Conservation (phyloP, 2,113 vertebrate species). For the Mesoclemmys tuberculata region DNA sequence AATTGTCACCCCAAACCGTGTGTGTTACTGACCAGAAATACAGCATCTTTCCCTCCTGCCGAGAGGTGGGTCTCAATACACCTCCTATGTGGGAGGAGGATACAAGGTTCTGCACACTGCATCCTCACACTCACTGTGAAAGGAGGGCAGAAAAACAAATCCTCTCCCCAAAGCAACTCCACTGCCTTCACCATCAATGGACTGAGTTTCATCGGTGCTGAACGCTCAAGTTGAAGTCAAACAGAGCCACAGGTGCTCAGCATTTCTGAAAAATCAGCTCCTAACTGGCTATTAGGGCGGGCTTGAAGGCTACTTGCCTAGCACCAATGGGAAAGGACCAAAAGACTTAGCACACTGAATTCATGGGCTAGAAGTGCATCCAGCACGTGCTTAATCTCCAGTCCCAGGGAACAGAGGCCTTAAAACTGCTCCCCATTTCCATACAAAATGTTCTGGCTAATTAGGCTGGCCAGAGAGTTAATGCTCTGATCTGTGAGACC, state of each 20-base stretch:
- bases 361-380: not conserved
- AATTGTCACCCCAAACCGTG: not conserved
- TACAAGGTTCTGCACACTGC: not conserved
- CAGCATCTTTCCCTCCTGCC: not conserved
- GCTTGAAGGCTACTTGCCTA: not conserved
- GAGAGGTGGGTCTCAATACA: not conserved
- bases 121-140: accelerated
- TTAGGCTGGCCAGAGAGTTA: not conserved
- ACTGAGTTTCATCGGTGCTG: not conserved
- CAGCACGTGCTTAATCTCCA: accelerated
- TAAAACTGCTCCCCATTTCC: not conserved
- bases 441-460: not conserved
- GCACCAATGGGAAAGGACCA: not conserved
- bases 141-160: not conserved
- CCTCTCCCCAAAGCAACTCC: not conserved
- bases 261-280: not conserved
- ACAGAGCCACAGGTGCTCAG: not conserved
- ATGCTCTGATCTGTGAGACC: not conserved
- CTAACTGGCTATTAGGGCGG: accelerated
- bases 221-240: accelerated
- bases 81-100: not conserved
- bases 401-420: not conserved
- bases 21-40: not conserved
- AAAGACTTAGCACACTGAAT: not conserved
- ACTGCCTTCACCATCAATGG: not conserved